Evolutionary conservation across 2,797 vertebrate genomes (phyloP).

Genomic region (Clamator glandarius): DNA sequence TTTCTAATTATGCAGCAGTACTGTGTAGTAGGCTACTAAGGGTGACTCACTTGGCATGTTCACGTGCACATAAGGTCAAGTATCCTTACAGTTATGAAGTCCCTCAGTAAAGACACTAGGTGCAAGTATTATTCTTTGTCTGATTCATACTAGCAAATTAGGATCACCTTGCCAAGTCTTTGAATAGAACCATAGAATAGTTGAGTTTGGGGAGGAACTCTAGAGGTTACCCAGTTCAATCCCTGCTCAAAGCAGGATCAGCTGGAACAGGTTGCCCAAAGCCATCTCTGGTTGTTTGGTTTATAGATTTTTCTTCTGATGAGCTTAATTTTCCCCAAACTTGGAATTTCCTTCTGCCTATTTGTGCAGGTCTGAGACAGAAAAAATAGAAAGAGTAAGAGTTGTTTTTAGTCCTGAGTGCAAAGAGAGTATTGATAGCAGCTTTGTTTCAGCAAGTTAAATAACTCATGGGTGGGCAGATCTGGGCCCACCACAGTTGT

Average conservation of each 20-base stretch:
- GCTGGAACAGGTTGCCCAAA: not conserved
- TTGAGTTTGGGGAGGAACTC: not conserved
- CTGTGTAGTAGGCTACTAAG: not conserved
- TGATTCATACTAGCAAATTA: not conserved
- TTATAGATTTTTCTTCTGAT: not conserved
- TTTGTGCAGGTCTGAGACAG: not conserved
- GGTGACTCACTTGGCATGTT: not conserved
- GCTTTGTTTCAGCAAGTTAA: not conserved
- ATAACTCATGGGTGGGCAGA: not conserved
- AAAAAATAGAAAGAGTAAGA: not conserved
- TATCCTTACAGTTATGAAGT: not conserved
- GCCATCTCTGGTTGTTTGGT: not conserved
- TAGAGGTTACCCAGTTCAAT: not conserved
- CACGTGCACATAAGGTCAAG: rapidly evolving
- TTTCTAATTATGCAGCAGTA: not conserved
- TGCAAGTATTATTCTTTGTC: not conserved
- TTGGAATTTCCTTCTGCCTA: not conserved
- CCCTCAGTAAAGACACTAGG: not conserved
- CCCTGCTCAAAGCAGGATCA: not conserved
- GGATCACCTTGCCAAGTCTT: not conserved
- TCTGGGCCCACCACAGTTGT: not conserved
- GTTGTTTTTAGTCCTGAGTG: not conserved
- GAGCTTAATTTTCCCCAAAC: not conserved
- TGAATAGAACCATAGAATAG: not conserved
- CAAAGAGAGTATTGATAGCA: not conserved